Conservation (phyloP, 2,888 invertebrate species). For the Parnassius smintheus region DNA sequence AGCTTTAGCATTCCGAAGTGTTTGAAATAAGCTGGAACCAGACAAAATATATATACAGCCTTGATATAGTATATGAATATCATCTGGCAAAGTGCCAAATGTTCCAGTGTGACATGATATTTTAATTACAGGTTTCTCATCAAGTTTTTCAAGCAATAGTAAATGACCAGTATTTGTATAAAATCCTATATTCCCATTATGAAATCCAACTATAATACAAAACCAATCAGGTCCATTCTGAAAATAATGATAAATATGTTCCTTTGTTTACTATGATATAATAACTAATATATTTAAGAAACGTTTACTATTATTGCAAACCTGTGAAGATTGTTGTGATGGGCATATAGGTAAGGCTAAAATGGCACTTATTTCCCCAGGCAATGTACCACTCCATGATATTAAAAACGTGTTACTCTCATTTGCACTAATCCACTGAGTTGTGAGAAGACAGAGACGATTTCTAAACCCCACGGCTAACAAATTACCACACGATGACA, state of each 20-base stretch:
- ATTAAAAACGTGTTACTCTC: conserved; percentile 69
- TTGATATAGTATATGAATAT: conserved; percentile 87
- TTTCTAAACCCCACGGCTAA: conserved; percentile 63
- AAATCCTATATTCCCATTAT: conserved; percentile 91
- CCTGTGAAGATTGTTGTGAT: conserved; percentile 73
- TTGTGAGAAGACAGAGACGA: conserved; percentile 65
- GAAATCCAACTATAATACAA: conserved; percentile 92
- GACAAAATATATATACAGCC: conserved; percentile 87
- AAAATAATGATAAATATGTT: conserved; percentile 22
- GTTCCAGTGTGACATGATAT: conserved; percentile 88
- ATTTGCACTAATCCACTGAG: conserved; percentile 72
- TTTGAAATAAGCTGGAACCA: conserved; percentile 90
- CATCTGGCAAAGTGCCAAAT: conserved; percentile 81
- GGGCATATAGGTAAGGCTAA: conserved; percentile 68
- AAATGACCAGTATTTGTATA: conserved; percentile 93
- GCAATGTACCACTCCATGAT: conserved; percentile 72
- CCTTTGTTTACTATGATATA: not conserved
- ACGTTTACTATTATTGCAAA: conserved; percentile 29
- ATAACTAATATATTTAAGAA: not conserved
- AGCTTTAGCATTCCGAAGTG: conserved; percentile 88
- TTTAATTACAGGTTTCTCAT: conserved; percentile 88
- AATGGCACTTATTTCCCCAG: conserved; percentile 60
- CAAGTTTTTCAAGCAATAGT: conserved; percentile 90
- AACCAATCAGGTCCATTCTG: conserved; percentile 94
- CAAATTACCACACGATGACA: conserved; percentile 71